Percentiles rank a stretch among this genome's conserved stretches.
phyloP scores from a whole-genome alignment of 2,888 invertebrate genomes.

The Coronaproctus castanopsis region DNA sequence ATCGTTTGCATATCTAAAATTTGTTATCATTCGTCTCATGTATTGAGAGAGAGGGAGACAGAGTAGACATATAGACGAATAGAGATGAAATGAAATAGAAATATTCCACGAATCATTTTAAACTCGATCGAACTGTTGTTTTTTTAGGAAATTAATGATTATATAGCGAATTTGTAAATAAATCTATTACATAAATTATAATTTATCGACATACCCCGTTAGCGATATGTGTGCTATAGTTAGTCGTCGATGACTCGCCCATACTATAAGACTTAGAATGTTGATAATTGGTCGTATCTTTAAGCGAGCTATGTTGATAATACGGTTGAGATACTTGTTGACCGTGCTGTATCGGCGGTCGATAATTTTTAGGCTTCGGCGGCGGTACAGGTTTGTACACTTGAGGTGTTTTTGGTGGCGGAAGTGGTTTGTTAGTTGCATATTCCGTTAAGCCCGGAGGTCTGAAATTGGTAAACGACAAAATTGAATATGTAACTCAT shows the following conservation, averaged over 20 bases:
- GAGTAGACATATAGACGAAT: no score
- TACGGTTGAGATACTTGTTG: conserved; percentile 16
- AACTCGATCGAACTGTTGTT: no score
- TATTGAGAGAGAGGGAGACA: no score
- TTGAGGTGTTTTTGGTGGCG: conserved; percentile 26
- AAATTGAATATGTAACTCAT: no score
- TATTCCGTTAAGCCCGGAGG: conserved; percentile 21
- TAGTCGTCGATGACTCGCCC: conserved; percentile 23
- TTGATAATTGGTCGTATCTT: conserved; percentile 24
- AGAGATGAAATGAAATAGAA: no score
- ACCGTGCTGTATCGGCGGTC: conserved; percentile 35
- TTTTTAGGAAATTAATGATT: no score
- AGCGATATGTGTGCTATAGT: conserved; percentile 26
- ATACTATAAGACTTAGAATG: conserved; percentile 32
- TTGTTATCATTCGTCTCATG: no score
- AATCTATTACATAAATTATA: no score
- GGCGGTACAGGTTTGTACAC: conserved; percentile 77
- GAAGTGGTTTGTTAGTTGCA: conserved; percentile 22
- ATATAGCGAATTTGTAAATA: no score
- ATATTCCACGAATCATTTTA: no score
- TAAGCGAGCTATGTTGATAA: conserved; percentile 14
- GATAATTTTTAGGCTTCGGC: conserved; percentile 80
- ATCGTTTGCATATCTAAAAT: no score
- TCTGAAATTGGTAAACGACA: conserved; percentile 13
- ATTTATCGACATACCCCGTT: no score